A percentile compares a stretch with the other conserved stretches of the same genome.
Evolutionary conservation across 2,888 invertebrate species (phyloP).

Genomic region (Hetaerina titia): DNA sequence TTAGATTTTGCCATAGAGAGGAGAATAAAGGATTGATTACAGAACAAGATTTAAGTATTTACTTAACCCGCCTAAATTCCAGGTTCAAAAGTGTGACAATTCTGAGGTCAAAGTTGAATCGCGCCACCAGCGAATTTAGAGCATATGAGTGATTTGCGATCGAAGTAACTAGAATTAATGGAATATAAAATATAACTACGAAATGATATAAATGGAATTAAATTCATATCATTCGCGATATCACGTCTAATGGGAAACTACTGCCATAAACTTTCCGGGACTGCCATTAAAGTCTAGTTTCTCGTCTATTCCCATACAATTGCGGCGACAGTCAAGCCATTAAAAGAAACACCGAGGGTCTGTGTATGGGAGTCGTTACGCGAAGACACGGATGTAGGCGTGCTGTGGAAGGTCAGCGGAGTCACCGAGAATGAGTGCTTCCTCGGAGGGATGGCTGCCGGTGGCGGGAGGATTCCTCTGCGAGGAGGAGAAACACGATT

Average conservation of each 20-base stretch:
- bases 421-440: conserved; percentile 45
- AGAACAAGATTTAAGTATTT: too few species aligned
- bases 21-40: too few species aligned
- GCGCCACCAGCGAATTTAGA: too few species aligned
- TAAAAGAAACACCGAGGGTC: conserved; percentile 32
- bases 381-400: conserved; percentile 58
- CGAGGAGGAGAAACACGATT: neutral
- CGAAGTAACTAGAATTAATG: too few species aligned
- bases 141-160: too few species aligned
- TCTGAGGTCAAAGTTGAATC: too few species aligned
- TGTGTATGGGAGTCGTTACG: conserved; percentile 14
- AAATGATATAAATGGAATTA: too few species aligned
- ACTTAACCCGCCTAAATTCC: too few species aligned
- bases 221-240: too few species aligned
- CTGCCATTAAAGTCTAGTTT: neutral
- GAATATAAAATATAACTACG: too few species aligned
- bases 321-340: neutral
- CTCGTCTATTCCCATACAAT: neutral
- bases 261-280: neutral
- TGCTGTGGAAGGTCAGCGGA: conserved; percentile 56
- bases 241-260: neutral
- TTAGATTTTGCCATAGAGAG: too few species aligned
- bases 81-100: too few species aligned
- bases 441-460: neutral
- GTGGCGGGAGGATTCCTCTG: neutral